A percentile compares a stretch with the other conserved stretches of the same genome.
These are phyloP conservation scores for Alloplasta piceator DNA, from an alignment of 2,888 invertebrate genomes.

Conservation along the genomic window DNA sequence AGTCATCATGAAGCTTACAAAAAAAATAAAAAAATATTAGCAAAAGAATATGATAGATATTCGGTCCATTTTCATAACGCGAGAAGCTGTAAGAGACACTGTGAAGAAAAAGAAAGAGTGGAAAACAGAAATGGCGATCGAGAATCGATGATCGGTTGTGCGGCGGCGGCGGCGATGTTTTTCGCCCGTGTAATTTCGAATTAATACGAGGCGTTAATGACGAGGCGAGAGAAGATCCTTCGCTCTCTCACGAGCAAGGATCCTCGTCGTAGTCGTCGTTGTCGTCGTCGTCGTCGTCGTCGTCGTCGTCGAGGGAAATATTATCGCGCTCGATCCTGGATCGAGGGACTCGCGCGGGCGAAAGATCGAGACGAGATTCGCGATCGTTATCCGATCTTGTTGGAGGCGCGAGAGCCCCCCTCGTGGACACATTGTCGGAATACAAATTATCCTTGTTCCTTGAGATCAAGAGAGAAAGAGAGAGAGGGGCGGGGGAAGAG, in stretches of 20 bases:
- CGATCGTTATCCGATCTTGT: slow-evolving; percentile 68
- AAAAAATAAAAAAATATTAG: slow-evolving; percentile 13
- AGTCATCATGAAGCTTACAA: slow-evolving; percentile 11
- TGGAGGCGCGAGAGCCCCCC: slow-evolving; percentile 51
- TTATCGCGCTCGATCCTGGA: slow-evolving; percentile 39
- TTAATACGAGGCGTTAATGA: slow-evolving; percentile 65
- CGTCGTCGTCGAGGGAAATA: slow-evolving; percentile 21
- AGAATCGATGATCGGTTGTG: slow-evolving; percentile 44
- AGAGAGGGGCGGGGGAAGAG: slow-evolving; percentile 1
- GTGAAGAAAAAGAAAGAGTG: slow-evolving; percentile 43
- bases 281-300: slow-evolving; percentile 21
- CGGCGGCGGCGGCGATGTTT: slow-evolving; percentile 33
- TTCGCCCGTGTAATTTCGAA: slow-evolving; percentile 62
- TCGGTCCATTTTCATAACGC: slow-evolving; percentile 58
- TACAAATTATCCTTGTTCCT: slow-evolving; percentile 58
- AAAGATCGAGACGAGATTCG: slow-evolving; percentile 55
- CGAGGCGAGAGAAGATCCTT: slow-evolving; percentile 19
- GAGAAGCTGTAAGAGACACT: slow-evolving; percentile 46
- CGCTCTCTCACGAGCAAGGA: slow-evolving; percentile 4
- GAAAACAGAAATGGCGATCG: slow-evolving; percentile 3
- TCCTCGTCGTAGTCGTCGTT: slow-evolving; percentile 25
- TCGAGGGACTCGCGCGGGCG: slow-evolving; percentile 45
- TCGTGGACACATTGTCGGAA: slow-evolving; percentile 61
- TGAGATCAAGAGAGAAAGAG: slow-evolving; percentile 25
- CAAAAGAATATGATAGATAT: slow-evolving; percentile 23